Percentiles rank a stretch among this genome's conserved stretches.
Conservation (phyloP, 2,797 vertebrate species). For the Oophaga sylvatica region DNA sequence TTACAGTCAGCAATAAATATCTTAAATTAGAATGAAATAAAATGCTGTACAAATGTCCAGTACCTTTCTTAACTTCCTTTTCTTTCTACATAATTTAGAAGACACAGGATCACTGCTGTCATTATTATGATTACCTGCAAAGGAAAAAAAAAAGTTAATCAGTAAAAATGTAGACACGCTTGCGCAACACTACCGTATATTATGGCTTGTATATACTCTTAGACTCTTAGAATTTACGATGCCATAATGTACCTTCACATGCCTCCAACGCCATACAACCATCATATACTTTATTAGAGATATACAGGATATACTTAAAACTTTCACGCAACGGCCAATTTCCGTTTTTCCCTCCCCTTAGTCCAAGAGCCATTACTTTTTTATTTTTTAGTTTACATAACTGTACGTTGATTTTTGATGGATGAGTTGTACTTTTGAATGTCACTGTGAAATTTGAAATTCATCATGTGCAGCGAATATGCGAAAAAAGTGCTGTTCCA, state of each 20-base stretch:
- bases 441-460: too few relatives aligned
- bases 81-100: neutral
- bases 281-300: too few relatives aligned
- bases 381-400: too few relatives aligned
- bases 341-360: too few relatives aligned
- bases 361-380: too few relatives aligned
- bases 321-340: too few relatives aligned
- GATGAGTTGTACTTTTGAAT: too few relatives aligned
- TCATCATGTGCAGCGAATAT: too few relatives aligned
- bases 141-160: neutral
- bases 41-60: neutral
- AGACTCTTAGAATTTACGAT: too few relatives aligned
- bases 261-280: neutral
- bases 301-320: too few relatives aligned
- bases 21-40: neutral
- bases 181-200: neutral
- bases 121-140: neutral
- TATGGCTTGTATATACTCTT: neutral
- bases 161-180: neutral
- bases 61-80: slow-evolving; percentile 25
- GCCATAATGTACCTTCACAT: neutral
- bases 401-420: too few relatives aligned
- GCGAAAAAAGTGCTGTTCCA: too few relatives aligned
- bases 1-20: neutral
- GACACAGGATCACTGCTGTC: neutral